Evolutionary conservation across 2,888 invertebrate genomes (phyloP), one percentile per base, ranked within the genome.

Genomic region (Blastobasis adustella): DNA sequence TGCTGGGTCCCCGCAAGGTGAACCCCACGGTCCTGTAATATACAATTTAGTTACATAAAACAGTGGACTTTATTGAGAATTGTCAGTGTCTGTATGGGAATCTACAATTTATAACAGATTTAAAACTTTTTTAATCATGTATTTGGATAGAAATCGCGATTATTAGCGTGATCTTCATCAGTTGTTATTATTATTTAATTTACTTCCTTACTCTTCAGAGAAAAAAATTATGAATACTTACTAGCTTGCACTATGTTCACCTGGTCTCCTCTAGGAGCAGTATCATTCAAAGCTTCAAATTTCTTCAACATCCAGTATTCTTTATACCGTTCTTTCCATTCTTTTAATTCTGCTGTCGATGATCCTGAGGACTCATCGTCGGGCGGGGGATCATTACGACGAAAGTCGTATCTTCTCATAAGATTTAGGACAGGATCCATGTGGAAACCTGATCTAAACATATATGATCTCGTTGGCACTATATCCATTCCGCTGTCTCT

Each of bases 201-300:
- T 23, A 1, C 23, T 23, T 23, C 23, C 23, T 23, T 23, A 23
- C 23, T 23, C 23, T 23, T 23, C 3, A 23, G 23, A 23, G 23
- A 23, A 23, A 23, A 23, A 23, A 23, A 2, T 47, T 6, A 53
- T 37, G 1, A 10, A 54, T 57, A 71, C 73, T 66, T 59, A 75
- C 86, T 75, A 10, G 84, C 86, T 39, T 77, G 84, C 2, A 71
- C 69, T 83, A 86, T 85, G 50, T 84, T 82, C 6, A 86, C 72
- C 0, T 56, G 57, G 36, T 51, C 51, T 37, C 51, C 51, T 7
- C 6, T 6, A 9, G 47, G 47, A 6, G 5, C 37, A 1, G 10
- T 37, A 4, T 47, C 37, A 43, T 53, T 49, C 9, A 52, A 10
- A 6, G 46, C 49, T 43, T 52, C 52, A 37, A 42, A 46, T 37